Evolutionary conservation across 2,888 invertebrate species (phyloP).

Genomic region (Helleia helle): DNA sequence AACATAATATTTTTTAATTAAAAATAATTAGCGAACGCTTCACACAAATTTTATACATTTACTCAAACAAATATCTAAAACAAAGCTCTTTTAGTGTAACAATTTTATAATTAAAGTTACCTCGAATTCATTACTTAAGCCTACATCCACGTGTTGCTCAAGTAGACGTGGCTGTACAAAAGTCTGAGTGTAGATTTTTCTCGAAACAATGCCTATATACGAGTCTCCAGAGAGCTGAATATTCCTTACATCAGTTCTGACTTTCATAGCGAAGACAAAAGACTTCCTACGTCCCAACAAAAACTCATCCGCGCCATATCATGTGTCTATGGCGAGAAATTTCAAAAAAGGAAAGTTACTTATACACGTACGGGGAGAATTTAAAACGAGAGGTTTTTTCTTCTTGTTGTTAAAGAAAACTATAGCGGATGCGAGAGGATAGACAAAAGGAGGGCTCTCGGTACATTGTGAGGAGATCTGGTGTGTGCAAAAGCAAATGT

Average conservation of each 20-base stretch:
- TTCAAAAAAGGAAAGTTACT: conserved; percentile 58
- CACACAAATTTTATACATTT: too few species aligned
- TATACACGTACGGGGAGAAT: conserved; percentile 46
- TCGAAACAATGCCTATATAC: conserved; percentile 56
- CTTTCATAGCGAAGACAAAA: conserved; percentile 68
- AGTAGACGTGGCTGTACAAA: conserved; percentile 37
- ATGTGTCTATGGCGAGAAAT: conserved; percentile 71
- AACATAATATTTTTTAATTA: too few species aligned
- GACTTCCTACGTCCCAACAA: conserved; percentile 66
- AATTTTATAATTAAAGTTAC: conserved; percentile 46
- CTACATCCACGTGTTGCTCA: conserved; percentile 54
- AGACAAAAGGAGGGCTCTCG: conserved; percentile 57
- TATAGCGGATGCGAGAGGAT: conserved; percentile 56
- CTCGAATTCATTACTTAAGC: conserved; percentile 56
- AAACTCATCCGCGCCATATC: conserved; percentile 71
- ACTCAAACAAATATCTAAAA: too few species aligned
- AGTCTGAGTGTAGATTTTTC: conserved; percentile 56
- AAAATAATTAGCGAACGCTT: too few species aligned
- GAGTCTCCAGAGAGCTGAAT: conserved; percentile 41
- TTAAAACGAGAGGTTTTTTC: conserved; percentile 60
- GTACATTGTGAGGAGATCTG: conserved; percentile 46
- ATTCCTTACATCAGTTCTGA: conserved; percentile 68
- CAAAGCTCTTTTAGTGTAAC: too few species aligned
- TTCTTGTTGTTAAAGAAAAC: conserved; percentile 53
- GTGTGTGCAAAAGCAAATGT: conserved; percentile 56